These are phyloP conservation scores for Chlorospingus semifuscus DNA, from an alignment of 2,797 vertebrate species.

Conservation along the genomic window DNA sequence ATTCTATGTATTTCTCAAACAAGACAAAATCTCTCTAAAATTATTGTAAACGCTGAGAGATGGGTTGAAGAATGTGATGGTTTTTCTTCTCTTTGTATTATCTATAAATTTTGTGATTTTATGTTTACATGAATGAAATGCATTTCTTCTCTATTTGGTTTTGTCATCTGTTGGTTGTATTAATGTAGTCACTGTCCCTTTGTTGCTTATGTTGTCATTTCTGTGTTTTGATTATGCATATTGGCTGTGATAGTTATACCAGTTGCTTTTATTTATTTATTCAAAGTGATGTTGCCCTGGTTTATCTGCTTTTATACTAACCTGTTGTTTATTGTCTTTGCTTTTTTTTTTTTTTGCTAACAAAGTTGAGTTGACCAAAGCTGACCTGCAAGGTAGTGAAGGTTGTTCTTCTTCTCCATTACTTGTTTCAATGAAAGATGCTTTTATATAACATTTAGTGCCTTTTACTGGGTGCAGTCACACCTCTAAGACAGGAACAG, in stretches of 20 bases:
- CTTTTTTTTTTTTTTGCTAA: constrained; percentile 80
- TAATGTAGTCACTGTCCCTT: background rate
- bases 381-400: constrained; percentile 98
- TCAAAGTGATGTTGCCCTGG: constrained; percentile 38
- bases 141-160: constrained; percentile 1
- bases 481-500: constrained; percentile 46
- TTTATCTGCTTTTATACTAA: constrained; percentile 82
- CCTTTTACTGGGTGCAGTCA: constrained; percentile 72
- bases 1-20: constrained; percentile 34
- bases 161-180: background rate
- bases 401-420: constrained; percentile 76
- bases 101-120: background rate
- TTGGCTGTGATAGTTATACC: constrained; percentile 44
- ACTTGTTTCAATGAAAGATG: constrained; percentile 80
- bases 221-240: background rate
- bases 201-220: constrained; percentile 17
- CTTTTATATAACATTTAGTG: constrained; percentile 78
- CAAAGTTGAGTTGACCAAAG: constrained; percentile 99
- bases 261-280: constrained; percentile 47
- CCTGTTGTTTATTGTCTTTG: constrained; percentile 81
- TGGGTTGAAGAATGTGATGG: background rate
- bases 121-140: background rate
- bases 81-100: background rate
- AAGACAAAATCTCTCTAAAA: background rate
- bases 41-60: background rate